Evolutionary conservation across 2,113 vertebrate species (phyloP).

Genomic region (Dipodomys spectabilis): DNA sequence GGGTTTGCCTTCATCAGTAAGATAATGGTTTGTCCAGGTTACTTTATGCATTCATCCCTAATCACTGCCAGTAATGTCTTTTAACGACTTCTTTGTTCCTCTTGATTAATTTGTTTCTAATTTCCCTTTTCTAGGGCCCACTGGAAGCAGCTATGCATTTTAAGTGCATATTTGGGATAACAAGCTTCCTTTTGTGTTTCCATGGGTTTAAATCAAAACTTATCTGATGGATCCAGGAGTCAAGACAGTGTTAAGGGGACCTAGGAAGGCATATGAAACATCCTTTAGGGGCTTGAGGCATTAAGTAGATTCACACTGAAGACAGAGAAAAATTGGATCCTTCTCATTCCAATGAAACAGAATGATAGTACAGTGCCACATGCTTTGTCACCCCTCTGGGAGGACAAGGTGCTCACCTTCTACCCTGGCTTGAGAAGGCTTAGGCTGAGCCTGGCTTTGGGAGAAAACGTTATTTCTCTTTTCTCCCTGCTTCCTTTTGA

Average conservation of each 20-base stretch:
- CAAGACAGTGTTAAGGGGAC: background rate
- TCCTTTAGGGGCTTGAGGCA: slow-evolving; percentile 6
- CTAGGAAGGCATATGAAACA: background rate
- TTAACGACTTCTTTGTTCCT: slow-evolving; percentile 63
- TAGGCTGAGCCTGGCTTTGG: background rate
- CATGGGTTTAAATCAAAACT: slow-evolving; percentile 48
- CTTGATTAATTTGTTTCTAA: slow-evolving; percentile 37
- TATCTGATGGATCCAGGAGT: background rate
- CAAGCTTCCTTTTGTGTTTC: slow-evolving; percentile 32
- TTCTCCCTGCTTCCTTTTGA: background rate
- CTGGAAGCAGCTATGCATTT: slow-evolving; percentile 27
- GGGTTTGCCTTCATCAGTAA: background rate
- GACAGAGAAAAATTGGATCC: background rate
- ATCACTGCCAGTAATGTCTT: slow-evolving; percentile 35
- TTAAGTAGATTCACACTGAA: slow-evolving; percentile 54
- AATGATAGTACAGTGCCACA: background rate
- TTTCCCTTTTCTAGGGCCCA: slow-evolving; percentile 41
- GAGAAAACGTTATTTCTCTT: background rate
- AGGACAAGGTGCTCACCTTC: background rate
- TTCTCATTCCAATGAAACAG: background rate
- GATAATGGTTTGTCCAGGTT: background rate
- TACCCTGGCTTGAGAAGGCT: background rate
- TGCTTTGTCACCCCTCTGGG: fast-evolving
- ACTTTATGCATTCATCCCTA: slow-evolving; percentile 36
- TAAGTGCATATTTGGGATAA: slow-evolving; percentile 68